phyloP scores from a whole-genome alignment of 2,113 vertebrate genomes.

The Eidolon helvum region DNA sequence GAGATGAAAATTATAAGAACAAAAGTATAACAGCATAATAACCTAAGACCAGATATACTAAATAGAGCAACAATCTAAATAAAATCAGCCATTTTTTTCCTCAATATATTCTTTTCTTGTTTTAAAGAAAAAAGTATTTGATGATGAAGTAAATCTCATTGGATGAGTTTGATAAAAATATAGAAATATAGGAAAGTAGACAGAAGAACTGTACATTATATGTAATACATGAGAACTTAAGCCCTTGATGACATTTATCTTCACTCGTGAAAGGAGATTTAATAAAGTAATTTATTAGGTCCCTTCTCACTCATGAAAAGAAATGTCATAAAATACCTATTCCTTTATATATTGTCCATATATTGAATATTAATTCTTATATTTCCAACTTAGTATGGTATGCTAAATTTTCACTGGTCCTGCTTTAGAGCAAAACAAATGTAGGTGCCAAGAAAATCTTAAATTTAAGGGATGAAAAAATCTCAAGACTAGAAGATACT shows the following conservation, averaged over 20 bases:
- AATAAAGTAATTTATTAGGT: conserved; percentile 78
- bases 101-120: conserved; percentile 33
- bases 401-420: not conserved
- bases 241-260: conserved; percentile 79
- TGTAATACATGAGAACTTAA: conserved; percentile 69
- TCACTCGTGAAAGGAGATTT: conserved; percentile 77
- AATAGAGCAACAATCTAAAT: not conserved
- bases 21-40: not conserved
- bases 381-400: not conserved
- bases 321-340: conserved; percentile 70
- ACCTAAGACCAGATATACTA: not conserved
- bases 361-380: conserved; percentile 65
- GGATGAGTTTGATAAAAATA: conserved; percentile 73
- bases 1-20: not conserved
- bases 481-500: not conserved
- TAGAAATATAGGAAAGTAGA: conserved; percentile 57
- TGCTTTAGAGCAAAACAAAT: not conserved
- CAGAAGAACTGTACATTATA: conserved; percentile 1
- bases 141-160: conserved; percentile 59
- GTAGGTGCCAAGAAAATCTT: conserved; percentile 23
- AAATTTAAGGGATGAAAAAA: conserved; percentile 21
- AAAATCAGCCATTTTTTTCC: conserved; percentile 41
- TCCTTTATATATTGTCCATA: conserved; percentile 40
- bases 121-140: conserved; percentile 51
- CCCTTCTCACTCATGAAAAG: conserved; percentile 79